These are phyloP conservation scores for Scytalopus superciliaris DNA, from an alignment of 2,113 vertebrate species.

Conservation along the genomic window DNA sequence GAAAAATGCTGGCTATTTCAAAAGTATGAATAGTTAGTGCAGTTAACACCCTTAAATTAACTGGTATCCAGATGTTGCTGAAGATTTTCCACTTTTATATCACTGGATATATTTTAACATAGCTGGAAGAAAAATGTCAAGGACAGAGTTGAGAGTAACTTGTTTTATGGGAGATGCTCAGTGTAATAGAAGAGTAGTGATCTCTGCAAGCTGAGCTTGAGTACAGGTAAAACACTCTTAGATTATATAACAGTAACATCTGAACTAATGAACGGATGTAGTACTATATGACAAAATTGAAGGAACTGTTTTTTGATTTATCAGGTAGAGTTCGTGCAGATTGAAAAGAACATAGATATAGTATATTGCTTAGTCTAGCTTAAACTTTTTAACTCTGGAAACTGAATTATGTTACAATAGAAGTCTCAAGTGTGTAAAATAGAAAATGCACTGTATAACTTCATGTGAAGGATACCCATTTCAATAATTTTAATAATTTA, in stretches of 20 bases:
- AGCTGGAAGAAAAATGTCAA: not conserved
- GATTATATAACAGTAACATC: not conserved
- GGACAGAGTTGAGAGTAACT: not conserved
- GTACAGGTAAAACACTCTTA: not conserved
- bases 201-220: not conserved
- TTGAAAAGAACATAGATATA: not conserved
- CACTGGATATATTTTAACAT: not conserved
- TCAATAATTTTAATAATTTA: not conserved
- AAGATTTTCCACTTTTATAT: not conserved
- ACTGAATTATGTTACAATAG: not conserved
- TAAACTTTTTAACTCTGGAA: not conserved
- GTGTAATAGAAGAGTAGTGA: not conserved
- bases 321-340: not conserved
- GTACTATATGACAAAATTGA: not conserved
- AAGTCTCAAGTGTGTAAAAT: not conserved
- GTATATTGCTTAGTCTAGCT: not conserved
- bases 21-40: not conserved
- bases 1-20: not conserved
- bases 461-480: not conserved
- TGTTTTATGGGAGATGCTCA: not conserved
- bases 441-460: not conserved
- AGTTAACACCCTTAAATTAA: not conserved
- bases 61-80: not conserved
- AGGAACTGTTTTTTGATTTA: not conserved
- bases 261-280: not conserved